phyloP scores from a whole-genome alignment of 2,888 invertebrate species.

The Tetragnatha montana region DNA sequence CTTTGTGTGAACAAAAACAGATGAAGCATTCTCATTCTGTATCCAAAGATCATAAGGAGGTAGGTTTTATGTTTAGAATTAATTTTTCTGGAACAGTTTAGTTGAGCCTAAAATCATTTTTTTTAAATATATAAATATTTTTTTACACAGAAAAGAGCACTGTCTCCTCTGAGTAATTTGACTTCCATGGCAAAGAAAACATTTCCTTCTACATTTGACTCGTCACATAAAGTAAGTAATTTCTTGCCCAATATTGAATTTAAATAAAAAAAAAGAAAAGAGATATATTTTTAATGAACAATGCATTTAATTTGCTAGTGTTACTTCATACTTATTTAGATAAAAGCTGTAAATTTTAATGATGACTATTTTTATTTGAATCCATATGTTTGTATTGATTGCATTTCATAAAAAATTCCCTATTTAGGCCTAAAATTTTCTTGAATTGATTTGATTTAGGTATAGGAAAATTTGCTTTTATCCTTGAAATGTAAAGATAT shows the following conservation, averaged over 20 bases:
- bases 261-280: too few species aligned
- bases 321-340: too few species aligned
- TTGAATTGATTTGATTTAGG: too few species aligned
- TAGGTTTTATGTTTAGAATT: background rate
- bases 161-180: slow-evolving; percentile 71
- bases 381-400: too few species aligned
- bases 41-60: slow-evolving; percentile 60
- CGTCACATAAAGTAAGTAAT: slow-evolving; percentile 75
- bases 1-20: slow-evolving; percentile 92
- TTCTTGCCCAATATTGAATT: background rate
- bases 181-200: slow-evolving; percentile 77
- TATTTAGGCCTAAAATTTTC: too few species aligned
- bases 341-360: too few species aligned
- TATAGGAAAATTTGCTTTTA: too few species aligned
- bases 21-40: slow-evolving; percentile 85
- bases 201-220: slow-evolving; percentile 77
- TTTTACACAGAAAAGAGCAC: slow-evolving; percentile 48
- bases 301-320: too few species aligned
- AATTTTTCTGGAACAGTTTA: background rate
- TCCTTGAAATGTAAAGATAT: too few species aligned
- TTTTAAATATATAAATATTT: background rate
- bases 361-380: too few species aligned
- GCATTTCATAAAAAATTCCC: too few species aligned
- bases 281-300: too few species aligned
- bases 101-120: background rate